Percentiles rank a stretch among this genome's conserved stretches.
Evolutionary conservation across 2,888 invertebrate species (phyloP).

Genomic region (Coleophora flavipennella): DNA sequence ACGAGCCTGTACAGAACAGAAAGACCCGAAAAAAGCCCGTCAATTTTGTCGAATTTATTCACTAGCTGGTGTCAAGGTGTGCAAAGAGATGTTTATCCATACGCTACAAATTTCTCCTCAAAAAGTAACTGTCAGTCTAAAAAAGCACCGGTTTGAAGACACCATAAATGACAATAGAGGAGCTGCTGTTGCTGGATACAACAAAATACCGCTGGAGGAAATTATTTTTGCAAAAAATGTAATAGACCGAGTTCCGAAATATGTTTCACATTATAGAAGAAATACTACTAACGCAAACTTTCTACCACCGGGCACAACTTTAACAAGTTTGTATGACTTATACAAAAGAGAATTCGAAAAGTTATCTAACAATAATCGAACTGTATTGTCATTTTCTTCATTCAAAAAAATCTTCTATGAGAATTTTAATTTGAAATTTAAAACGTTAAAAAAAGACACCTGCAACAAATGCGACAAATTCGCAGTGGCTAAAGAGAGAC

Average conservation of each 20-base stretch:
- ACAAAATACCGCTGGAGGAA: neutral
- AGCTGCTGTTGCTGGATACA: neutral
- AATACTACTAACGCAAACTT: constrained; percentile 5
- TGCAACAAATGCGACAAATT: constrained; percentile 9
- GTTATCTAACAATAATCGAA: constrained; percentile 7
- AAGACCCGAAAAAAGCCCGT: neutral
- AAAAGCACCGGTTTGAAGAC: neutral
- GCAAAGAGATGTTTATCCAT: constrained; percentile 4
- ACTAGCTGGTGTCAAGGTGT: constrained; percentile 1
- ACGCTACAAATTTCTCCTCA: constrained; percentile 4
- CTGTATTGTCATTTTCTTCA: constrained; percentile 9
- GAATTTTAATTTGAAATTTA: constrained; percentile 13
- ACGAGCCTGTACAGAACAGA: neutral
- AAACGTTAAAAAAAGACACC: constrained; percentile 8
- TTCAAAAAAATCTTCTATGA: constrained; percentile 11
- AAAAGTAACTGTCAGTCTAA: constrained; percentile 1
- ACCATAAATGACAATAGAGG: constrained; percentile 1
- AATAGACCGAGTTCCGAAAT: constrained; percentile 3
- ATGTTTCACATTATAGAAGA: constrained; percentile 8
- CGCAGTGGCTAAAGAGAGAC: constrained; percentile 3
- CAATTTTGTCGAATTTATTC: constrained; percentile 2
- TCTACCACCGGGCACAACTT: constrained; percentile 4
- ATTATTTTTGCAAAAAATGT: constrained; percentile 1
- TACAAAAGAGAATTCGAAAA: constrained; percentile 4
- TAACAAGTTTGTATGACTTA: constrained; percentile 6